Conservation (phyloP, 1,140 invertebrate species). For the Thalassaphorura encarpata region DNA sequence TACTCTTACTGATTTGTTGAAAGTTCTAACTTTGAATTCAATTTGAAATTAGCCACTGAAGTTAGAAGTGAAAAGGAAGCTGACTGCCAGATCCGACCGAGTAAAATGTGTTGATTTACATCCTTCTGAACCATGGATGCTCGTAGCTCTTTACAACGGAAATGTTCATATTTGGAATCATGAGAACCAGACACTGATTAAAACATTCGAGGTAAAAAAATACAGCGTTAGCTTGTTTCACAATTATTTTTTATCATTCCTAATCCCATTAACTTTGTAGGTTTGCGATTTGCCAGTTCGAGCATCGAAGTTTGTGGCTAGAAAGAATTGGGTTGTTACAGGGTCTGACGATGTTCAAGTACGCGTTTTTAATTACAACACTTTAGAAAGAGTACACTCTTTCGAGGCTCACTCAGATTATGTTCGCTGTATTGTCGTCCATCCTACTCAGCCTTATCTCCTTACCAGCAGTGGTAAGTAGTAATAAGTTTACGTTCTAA, state of each 20-base stretch:
- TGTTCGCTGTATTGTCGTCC: slow-evolving; percentile 88
- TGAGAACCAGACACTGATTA: slow-evolving; percentile 84
- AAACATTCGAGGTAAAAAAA: slow-evolving; percentile 78
- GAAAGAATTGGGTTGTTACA: slow-evolving; percentile 98
- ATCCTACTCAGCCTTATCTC: slow-evolving; percentile 95
- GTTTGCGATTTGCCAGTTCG: slow-evolving; percentile 94
- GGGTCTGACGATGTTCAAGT: slow-evolving; percentile 96
- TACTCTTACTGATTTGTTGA: no score
- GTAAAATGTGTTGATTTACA: slow-evolving; percentile 98
- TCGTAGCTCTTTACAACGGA: slow-evolving; percentile 95
- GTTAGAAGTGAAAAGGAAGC: slow-evolving; percentile 94
- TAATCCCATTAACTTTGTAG: slow-evolving; percentile 36
- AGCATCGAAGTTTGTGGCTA: slow-evolving; percentile 86
- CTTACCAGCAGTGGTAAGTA: slow-evolving; percentile 85
- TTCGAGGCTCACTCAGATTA: slow-evolving; percentile 99
- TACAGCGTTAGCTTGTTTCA: no score
- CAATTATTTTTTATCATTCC: not conserved
- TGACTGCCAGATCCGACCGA: slow-evolving; percentile 92
- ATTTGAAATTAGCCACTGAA: slow-evolving; percentile 89
- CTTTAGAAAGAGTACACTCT: slow-evolving; percentile 84
- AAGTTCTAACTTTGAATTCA: no score
- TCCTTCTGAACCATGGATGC: slow-evolving; percentile 95
- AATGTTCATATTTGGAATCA: slow-evolving; percentile 99
- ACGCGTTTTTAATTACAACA: slow-evolving; percentile 98
- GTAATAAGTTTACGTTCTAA: not conserved